A percentile compares a stretch with the other conserved stretches of the same genome.
Evolutionary conservation across 2,888 invertebrate genomes (phyloP).

Genomic region (Taphrorychus bicolor): DNA sequence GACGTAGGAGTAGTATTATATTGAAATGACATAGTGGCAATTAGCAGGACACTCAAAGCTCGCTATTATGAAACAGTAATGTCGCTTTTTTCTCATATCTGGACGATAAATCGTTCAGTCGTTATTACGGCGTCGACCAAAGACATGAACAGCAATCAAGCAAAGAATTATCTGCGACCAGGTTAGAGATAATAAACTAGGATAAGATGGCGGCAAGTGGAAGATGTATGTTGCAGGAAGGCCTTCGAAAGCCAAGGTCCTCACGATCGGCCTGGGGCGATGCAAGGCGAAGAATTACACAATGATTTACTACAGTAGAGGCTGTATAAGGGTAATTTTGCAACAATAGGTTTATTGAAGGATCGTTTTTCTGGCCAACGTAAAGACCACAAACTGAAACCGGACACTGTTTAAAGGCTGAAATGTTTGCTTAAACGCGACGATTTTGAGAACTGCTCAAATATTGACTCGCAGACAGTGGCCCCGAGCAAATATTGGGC

Average conservation of each 20-base stretch:
- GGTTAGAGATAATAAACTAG: constrained; percentile 42
- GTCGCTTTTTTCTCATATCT: constrained; percentile 7
- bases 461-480: neutral
- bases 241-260: constrained; percentile 54
- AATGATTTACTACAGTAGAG: constrained; percentile 17
- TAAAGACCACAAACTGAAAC: neutral
- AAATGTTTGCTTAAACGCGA: constrained; percentile 1
- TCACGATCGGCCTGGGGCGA: constrained; percentile 50
- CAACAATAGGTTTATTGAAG: constrained; percentile 8
- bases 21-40: neutral
- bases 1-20: too few relatives aligned
- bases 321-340: neutral
- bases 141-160: constrained; percentile 23
- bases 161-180: constrained; percentile 21
- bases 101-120: constrained; percentile 16
- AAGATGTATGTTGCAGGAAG: constrained; percentile 54
- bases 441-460: neutral
- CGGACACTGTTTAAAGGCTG: neutral
- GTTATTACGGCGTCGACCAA: constrained; percentile 12
- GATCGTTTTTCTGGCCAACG: neutral
- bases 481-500: neutral
- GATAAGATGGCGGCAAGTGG: constrained; percentile 48
- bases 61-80: constrained; percentile 10
- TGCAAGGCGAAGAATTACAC: constrained; percentile 29
- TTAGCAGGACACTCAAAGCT: neutral